These are phyloP conservation scores for Sycophila texana DNA, from an alignment of 2,888 invertebrate species.

Conservation along the genomic window DNA sequence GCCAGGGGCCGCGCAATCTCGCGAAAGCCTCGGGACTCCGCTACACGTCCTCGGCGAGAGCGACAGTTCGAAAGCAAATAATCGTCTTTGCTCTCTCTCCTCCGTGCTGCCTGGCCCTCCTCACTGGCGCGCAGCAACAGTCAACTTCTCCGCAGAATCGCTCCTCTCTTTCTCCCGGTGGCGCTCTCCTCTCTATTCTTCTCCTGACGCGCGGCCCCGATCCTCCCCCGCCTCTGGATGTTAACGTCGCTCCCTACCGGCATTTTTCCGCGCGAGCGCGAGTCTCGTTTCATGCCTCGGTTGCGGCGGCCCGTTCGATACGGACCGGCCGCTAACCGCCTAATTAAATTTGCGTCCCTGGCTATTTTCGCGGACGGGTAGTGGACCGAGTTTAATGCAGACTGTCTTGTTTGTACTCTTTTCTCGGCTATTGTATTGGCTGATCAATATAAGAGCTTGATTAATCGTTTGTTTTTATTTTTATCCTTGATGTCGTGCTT, in stretches of 20 bases:
- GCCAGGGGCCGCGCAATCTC: conserved; percentile 49
- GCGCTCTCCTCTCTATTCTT: not conserved
- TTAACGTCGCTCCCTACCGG: not conserved
- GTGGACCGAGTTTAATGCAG: conserved; percentile 8
- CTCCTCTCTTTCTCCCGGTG: not conserved
- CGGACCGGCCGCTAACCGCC: conserved; percentile 2
- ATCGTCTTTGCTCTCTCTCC: conserved; percentile 33
- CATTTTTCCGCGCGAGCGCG: not conserved
- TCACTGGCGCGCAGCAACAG: conserved; percentile 30
- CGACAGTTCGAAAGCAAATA: conserved; percentile 57
- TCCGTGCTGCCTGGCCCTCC: not conserved
- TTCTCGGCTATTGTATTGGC: too few relatives aligned
- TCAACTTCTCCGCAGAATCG: conserved; percentile 9
- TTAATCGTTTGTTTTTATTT: too few relatives aligned
- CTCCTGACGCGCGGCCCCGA: not conserved
- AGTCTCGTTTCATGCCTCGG: not conserved
- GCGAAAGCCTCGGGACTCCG: conserved; percentile 37
- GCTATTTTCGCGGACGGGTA: not conserved
- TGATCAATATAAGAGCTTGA: too few relatives aligned
- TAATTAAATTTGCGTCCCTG: conserved; percentile 30
- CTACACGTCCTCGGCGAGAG: conserved; percentile 20
- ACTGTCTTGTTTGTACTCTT: too few relatives aligned
- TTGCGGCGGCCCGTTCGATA: not conserved
- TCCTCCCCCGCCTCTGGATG: too few relatives aligned
- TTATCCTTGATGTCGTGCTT: too few relatives aligned